These are phyloP conservation scores for Balaeniceps rex DNA, from an alignment of 2,113 vertebrate genomes.

Conservation along the genomic window DNA sequence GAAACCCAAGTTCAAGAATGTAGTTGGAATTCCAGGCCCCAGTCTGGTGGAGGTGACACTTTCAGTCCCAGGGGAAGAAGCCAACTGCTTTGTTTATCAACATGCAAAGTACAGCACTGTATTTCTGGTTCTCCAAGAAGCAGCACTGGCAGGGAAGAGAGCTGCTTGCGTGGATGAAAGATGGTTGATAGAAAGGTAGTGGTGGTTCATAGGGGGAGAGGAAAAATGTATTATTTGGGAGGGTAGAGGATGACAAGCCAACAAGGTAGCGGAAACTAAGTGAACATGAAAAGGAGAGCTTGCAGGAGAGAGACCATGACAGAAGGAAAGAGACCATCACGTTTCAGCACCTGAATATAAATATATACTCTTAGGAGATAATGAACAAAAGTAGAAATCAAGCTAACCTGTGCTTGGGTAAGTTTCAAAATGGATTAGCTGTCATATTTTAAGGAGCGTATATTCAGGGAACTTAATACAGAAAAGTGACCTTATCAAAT, in stretches of 20 bases:
- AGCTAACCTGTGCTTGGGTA: not conserved
- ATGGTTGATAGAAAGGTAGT: slow-evolving; percentile 8
- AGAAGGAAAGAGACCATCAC: not conserved
- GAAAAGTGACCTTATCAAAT: not conserved
- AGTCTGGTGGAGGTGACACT: slow-evolving; percentile 63
- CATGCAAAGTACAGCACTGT: slow-evolving; percentile 20
- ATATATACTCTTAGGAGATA: not conserved
- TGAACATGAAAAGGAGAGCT: not conserved
- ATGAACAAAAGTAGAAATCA: slow-evolving; percentile 27
- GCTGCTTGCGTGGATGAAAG: slow-evolving; percentile 10
- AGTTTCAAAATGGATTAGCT: not conserved
- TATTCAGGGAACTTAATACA: not conserved
- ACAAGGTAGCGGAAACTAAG: not conserved
- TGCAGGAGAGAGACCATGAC: not conserved
- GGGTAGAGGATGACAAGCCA: not conserved
- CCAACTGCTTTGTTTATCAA: slow-evolving; percentile 69
- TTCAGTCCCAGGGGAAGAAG: slow-evolving; percentile 35
- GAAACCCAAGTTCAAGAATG: slow-evolving; percentile 53
- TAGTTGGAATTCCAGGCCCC: slow-evolving; percentile 46
- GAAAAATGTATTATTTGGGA: not conserved
- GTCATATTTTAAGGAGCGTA: not conserved
- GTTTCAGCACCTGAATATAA: not conserved
- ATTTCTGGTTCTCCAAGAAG: slow-evolving; percentile 47
- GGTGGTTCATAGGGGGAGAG: not conserved
- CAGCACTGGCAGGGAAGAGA: slow-evolving; percentile 27